phyloP scores from a whole-genome alignment of 2,888 invertebrate genomes.

The Athalia cordata region DNA sequence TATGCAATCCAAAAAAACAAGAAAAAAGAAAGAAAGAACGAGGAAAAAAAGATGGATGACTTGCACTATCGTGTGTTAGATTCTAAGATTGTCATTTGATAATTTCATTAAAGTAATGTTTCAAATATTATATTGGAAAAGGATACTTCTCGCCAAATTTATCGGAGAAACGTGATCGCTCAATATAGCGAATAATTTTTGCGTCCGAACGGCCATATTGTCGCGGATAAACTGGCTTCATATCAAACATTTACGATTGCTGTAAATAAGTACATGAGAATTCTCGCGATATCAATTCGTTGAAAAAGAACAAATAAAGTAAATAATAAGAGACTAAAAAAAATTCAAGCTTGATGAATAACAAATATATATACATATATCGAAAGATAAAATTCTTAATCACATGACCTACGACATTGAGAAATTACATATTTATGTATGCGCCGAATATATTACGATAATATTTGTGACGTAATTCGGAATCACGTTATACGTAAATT shows the following conservation, averaged over 20 bases:
- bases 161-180: slow-evolving; percentile 48
- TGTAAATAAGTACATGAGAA: background rate
- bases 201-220: slow-evolving; percentile 60
- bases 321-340: background rate
- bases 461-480: too few relatives aligned
- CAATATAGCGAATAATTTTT: slow-evolving; percentile 52
- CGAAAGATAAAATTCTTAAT: too few relatives aligned
- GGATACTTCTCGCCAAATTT: slow-evolving; percentile 63
- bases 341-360: too few relatives aligned
- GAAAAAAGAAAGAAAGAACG: background rate
- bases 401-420: too few relatives aligned
- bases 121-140: slow-evolving; percentile 51
- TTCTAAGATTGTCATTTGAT: background rate
- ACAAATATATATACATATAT: too few relatives aligned
- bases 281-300: background rate
- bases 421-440: too few relatives aligned
- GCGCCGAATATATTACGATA: too few relatives aligned
- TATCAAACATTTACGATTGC: background rate
- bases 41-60: background rate
- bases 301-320: background rate
- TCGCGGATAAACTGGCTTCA: slow-evolving; percentile 21
- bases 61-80: background rate
- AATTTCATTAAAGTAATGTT: background rate
- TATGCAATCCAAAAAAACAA: background rate
- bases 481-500: too few relatives aligned